Evolutionary conservation across 1,140 invertebrate species (phyloP).

Genomic region (Rhizoglyphus robini): DNA sequence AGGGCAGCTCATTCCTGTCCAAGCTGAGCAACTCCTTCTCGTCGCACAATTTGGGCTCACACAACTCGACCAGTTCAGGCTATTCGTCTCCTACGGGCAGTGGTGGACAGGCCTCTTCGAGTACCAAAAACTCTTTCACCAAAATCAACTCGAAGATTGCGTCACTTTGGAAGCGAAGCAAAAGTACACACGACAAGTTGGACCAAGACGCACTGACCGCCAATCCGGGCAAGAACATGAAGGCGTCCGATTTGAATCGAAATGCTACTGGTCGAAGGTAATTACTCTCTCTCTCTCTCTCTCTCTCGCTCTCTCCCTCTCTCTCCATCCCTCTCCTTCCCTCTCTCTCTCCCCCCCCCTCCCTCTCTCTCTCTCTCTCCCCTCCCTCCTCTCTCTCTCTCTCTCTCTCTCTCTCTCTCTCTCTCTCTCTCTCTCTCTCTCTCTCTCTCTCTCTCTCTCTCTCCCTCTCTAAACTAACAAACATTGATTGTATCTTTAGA

Average conservation of each 20-base stretch:
- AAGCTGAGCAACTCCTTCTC: neutral
- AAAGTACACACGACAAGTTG: constrained; percentile 9
- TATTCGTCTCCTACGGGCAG: neutral
- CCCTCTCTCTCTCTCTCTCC: neutral
- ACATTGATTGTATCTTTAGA: neutral
- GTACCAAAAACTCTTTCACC: neutral
- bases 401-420: neutral
- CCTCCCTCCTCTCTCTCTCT: neutral
- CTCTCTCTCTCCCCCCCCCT: neutral
- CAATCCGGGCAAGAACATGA: neutral
- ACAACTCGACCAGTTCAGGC: neutral
- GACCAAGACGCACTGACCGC: neutral
- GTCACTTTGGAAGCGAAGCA: neutral
- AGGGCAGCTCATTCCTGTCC: neutral
- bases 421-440: neutral
- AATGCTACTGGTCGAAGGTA: neutral
- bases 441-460: neutral
- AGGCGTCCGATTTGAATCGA: neutral
- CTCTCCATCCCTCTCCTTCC: neutral
- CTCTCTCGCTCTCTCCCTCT: neutral
- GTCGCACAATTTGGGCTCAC: neutral
- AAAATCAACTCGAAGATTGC: constrained; percentile 4
- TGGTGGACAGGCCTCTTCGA: no score
- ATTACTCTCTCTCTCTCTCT: neutral
- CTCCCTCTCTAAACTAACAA: neutral